Conservation (phyloP, 2,797 vertebrate genomes). For the Myioborus melanocephalus region DNA sequence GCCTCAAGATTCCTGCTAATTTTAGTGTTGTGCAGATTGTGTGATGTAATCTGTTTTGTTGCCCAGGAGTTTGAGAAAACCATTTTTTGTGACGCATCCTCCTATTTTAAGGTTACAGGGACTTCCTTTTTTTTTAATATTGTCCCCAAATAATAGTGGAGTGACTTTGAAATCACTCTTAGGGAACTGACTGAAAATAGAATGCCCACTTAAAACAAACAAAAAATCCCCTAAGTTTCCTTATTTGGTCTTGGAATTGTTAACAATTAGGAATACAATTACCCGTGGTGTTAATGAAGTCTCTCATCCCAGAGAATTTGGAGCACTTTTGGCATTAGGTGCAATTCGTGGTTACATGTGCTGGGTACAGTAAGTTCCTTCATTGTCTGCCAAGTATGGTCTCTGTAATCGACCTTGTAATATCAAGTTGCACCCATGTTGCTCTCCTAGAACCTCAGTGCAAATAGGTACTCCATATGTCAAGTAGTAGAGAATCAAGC, state of each 20-base stretch:
- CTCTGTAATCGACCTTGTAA: not conserved
- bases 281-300: not conserved
- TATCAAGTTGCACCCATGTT: not conserved
- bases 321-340: not conserved
- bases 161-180: not conserved
- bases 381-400: not conserved
- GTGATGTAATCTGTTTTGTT: not conserved
- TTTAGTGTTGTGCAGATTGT: not conserved
- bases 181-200: not conserved
- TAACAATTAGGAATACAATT: not conserved
- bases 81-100: not conserved
- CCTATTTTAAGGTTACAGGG: not conserved
- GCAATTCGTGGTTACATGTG: rapidly evolving
- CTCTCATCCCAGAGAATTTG: not conserved
- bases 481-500: not conserved
- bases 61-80: not conserved
- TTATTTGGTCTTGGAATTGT: not conserved
- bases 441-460: not conserved
- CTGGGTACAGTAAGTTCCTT: not conserved
- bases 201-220: not conserved
- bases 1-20: not conserved
- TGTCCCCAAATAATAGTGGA: not conserved
- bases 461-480: not conserved
- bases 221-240: not conserved
- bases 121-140: not conserved